phyloP scores from a whole-genome alignment of 2,113 vertebrate genomes.

The Microtus ochrogaster region DNA sequence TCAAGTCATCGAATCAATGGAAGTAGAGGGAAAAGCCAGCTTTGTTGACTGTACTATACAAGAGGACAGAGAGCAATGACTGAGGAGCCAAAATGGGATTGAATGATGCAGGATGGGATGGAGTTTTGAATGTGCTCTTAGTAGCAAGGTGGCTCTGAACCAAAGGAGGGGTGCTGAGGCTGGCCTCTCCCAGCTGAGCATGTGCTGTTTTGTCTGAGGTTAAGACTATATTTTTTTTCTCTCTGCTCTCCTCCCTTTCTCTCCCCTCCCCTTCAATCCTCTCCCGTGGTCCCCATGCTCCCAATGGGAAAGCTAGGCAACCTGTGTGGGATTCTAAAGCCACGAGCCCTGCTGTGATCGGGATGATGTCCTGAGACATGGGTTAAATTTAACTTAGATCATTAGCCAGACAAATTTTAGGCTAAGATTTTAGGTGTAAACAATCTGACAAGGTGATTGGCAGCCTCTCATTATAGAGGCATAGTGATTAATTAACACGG shows the following conservation, averaged over 20 bases:
- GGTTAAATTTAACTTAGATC: conserved; percentile 83
- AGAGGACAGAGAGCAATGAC: not conserved
- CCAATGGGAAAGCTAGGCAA: not conserved
- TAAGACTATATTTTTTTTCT: no score
- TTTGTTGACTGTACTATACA: not conserved
- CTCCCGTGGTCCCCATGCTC: no score
- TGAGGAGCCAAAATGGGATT: not conserved
- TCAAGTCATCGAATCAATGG: not conserved
- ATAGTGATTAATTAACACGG: conserved; percentile 83
- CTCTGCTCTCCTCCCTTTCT: no score
- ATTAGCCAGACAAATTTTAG: conserved; percentile 77
- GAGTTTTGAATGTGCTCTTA: not conserved
- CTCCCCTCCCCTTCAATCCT: no score
- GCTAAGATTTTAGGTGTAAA: conserved; percentile 78
- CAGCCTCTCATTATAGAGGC: conserved; percentile 80
- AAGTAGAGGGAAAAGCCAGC: not conserved
- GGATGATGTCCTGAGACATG: conserved; percentile 58
- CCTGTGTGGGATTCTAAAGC: not conserved
- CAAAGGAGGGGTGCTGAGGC: not conserved
- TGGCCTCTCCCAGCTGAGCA: not conserved
- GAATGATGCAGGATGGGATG: not conserved
- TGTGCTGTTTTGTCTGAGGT: not conserved
- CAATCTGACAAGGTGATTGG: conserved; percentile 82
- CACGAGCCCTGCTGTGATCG: not conserved
- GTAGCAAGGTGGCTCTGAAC: not conserved